These are phyloP conservation scores for Ceratosolen fusciceps DNA, from an alignment of 1,140 invertebrate genomes.

Conservation along the genomic window DNA sequence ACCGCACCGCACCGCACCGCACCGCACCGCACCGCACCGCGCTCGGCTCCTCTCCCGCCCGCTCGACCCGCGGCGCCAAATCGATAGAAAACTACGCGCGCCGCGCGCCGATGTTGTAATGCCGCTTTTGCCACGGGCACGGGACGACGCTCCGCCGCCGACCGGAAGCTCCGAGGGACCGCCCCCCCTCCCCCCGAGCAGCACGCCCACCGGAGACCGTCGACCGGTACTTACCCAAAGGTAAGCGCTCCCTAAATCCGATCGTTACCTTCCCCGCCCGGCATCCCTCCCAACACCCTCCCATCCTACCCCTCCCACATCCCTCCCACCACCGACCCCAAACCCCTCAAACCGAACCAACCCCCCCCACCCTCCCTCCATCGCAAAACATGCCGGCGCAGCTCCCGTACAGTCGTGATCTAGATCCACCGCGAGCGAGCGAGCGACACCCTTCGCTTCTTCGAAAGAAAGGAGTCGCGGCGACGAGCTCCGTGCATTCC, in stretches of 20 bases:
- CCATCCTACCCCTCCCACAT: no score
- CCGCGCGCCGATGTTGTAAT: conserved; percentile 3
- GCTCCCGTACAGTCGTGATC: no score
- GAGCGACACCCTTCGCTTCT: no score
- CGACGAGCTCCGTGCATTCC: no score
- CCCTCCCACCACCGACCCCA: no score
- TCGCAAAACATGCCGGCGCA: no score
- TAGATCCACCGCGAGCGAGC: no score
- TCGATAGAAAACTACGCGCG: background rate
- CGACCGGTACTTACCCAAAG: background rate
- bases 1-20: background rate
- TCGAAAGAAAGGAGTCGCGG: no score
- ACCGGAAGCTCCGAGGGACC: background rate
- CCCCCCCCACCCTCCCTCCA: no score
- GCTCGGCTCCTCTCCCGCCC: background rate
- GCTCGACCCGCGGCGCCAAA: background rate
- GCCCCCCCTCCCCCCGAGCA: background rate
- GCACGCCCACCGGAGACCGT: background rate
- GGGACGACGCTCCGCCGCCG: background rate
- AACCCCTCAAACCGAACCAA: no score
- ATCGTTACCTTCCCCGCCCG: background rate
- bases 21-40: background rate
- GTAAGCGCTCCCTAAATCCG: background rate
- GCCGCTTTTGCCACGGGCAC: background rate
- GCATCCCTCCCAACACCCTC: no score